Conservation (phyloP, 2,888 invertebrate species). For the Calliphora vomitoria region DNA sequence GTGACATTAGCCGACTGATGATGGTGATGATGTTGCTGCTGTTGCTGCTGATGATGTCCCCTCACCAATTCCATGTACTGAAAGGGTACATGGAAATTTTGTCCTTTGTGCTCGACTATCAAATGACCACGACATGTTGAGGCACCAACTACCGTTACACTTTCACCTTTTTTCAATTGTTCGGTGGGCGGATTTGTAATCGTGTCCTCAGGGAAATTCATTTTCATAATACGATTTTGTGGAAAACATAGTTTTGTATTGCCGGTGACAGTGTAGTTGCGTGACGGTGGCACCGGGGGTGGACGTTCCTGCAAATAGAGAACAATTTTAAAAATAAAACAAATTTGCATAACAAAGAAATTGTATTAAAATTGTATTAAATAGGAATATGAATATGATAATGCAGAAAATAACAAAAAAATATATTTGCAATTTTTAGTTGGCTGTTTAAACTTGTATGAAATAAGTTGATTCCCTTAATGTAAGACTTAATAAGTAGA, state of each 20-base stretch:
- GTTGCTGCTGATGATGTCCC: conserved; percentile 69
- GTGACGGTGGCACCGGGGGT: conserved; percentile 95
- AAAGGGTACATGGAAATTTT: conserved; percentile 91
- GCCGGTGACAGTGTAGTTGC: conserved; percentile 95
- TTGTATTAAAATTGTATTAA: not conserved
- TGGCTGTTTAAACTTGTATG: too few species aligned
- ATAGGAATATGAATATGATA: conserved; percentile 13
- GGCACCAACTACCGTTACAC: conserved; percentile 94
- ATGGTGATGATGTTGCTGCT: conserved; percentile 64
- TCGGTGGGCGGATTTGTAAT: conserved; percentile 81
- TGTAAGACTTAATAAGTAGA: too few species aligned
- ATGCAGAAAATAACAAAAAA: not conserved
- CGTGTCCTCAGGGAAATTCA: conserved; percentile 90
- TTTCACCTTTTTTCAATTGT: conserved; percentile 91
- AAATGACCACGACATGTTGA: conserved; percentile 94
- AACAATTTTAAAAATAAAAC: not conserved
- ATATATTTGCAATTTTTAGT: not conserved
- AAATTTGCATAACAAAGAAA: conserved; percentile 63
- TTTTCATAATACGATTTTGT: conserved; percentile 95
- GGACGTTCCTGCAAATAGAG: conserved; percentile 89
- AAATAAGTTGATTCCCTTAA: too few species aligned
- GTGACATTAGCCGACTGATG: conserved; percentile 42
- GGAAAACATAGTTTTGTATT: conserved; percentile 97
- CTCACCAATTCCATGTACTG: conserved; percentile 90
- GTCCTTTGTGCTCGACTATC: conserved; percentile 92